These are phyloP conservation scores for Pseudococcus jackbeardsleyi DNA, from an alignment of 2,888 invertebrate genomes.

Conservation along the genomic window DNA sequence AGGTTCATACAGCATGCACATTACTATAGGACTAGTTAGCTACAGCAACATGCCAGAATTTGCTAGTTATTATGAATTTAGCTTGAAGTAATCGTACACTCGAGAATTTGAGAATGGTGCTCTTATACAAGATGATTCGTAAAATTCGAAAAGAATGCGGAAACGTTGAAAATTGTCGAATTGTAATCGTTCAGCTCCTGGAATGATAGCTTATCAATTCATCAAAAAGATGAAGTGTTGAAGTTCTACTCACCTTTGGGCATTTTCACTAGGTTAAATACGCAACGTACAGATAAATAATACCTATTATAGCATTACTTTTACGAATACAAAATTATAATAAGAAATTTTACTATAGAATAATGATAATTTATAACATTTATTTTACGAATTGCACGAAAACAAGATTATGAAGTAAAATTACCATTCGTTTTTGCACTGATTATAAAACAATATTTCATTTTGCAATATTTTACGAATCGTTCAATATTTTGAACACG, in stretches of 20 bases:
- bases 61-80: neutral
- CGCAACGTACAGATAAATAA: neutral
- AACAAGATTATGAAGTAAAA: neutral
- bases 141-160: neutral
- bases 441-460: neutral
- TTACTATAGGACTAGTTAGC: neutral
- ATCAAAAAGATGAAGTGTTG: neutral
- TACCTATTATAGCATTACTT: conserved; percentile 39
- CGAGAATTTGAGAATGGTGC: neutral
- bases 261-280: neutral
- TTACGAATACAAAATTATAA: neutral
- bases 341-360: neutral
- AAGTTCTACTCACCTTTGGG: conserved; percentile 15
- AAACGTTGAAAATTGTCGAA: neutral
- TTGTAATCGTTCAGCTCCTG: neutral
- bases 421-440: neutral
- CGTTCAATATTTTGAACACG: neutral
- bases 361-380: neutral
- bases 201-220: conserved; percentile 37
- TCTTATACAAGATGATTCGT: neutral
- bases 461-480: neutral
- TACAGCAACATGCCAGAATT: neutral
- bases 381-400: neutral
- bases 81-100: neutral
- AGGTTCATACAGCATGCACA: neutral